phyloP scores from a whole-genome alignment of 2,888 invertebrate genomes.

The Selenia dentaria region DNA sequence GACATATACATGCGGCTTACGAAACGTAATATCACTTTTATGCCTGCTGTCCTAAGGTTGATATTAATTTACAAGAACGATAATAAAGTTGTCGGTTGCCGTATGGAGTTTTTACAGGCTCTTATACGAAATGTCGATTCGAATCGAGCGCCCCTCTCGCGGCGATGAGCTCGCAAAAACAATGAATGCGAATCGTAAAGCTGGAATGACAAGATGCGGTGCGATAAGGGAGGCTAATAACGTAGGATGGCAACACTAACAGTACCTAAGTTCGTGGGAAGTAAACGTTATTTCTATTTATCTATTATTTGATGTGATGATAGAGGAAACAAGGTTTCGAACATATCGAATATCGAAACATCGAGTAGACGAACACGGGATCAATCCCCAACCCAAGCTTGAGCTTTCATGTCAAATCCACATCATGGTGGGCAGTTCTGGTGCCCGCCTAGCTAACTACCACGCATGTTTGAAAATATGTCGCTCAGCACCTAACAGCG shows the following conservation, averaged over 20 bases:
- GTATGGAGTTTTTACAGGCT: constrained; percentile 79
- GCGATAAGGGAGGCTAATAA: constrained; percentile 67
- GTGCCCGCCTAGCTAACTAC: too few relatives aligned
- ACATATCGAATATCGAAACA: too few relatives aligned
- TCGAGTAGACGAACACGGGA: too few relatives aligned
- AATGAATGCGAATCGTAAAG: constrained; percentile 71
- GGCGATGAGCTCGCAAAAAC: constrained; percentile 71
- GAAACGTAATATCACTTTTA: constrained; percentile 26
- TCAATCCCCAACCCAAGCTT: too few relatives aligned
- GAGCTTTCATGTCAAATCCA: too few relatives aligned
- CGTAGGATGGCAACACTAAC: constrained; percentile 2
- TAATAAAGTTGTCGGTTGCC: constrained; percentile 11
- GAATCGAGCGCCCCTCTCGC: constrained; percentile 50
- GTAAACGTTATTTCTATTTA: too few relatives aligned
- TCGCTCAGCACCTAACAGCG: too few relatives aligned
- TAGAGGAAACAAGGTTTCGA: too few relatives aligned
- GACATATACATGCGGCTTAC: constrained; percentile 30
- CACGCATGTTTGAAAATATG: too few relatives aligned
- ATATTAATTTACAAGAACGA: constrained; percentile 24
- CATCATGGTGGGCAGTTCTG: too few relatives aligned
- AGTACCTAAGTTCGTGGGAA: constrained; percentile 18
- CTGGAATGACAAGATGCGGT: constrained; percentile 68
- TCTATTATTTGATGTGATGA: too few relatives aligned
- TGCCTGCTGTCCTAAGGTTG: constrained; percentile 27
- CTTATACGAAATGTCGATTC: constrained; percentile 80